phyloP scores from a whole-genome alignment of 2,113 vertebrate species.

The Peucedramus taeniatus region DNA sequence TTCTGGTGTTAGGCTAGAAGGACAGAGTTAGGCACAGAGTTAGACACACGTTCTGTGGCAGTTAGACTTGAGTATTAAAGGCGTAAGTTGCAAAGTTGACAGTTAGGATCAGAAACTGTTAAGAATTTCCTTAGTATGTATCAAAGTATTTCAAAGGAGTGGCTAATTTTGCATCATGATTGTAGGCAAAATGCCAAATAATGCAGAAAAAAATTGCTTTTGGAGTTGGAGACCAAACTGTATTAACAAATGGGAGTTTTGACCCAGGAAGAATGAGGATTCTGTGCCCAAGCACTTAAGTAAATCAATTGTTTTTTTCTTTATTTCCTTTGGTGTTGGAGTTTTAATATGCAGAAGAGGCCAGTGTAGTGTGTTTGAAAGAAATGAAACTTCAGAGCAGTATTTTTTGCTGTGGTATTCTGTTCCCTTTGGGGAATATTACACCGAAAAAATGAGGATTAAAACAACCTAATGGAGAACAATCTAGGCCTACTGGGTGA shows the following conservation, averaged over 20 bases:
- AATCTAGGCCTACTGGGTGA: neutral
- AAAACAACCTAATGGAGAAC: neutral
- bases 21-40: neutral
- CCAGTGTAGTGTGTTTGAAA: neutral
- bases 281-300: neutral
- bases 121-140: neutral
- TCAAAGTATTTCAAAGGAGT: neutral
- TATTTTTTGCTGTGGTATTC: neutral
- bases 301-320: neutral
- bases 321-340: neutral
- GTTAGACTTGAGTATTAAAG: neutral
- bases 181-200: neutral
- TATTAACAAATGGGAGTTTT: neutral
- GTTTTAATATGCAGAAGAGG: neutral
- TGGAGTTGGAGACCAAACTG: neutral
- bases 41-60: neutral
- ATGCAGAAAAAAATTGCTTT: neutral
- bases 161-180: neutral
- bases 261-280: neutral
- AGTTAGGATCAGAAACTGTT: neutral
- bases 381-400: neutral
- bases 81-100: neutral
- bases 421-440: neutral
- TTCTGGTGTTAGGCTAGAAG: neutral
- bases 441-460: neutral